Percentiles rank a stretch among this genome's conserved stretches.
phyloP scores from a whole-genome alignment of 2,888 invertebrate genomes.

The Tillus elongatus region DNA sequence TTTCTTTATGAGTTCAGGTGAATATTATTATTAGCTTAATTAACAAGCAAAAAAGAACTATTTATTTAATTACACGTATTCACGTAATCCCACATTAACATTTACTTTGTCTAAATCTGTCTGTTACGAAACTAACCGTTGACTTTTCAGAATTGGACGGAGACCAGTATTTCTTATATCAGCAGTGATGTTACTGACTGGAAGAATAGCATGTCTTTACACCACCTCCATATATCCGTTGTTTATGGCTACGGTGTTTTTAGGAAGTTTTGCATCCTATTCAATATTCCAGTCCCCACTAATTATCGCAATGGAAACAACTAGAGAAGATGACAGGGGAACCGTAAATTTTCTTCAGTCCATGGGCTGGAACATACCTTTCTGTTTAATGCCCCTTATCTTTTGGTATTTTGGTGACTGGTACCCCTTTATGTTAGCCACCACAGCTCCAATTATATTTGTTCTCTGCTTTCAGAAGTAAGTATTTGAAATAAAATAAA shows the following conservation, averaged over 20 bases:
- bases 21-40: too few relatives aligned
- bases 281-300: not conserved
- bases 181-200: not conserved
- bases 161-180: not conserved
- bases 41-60: too few relatives aligned
- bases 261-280: not conserved
- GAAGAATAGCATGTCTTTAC: not conserved
- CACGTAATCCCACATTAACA: too few relatives aligned
- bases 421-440: not conserved
- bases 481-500: too few relatives aligned
- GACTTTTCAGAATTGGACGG: not conserved
- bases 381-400: not conserved
- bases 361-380: not conserved
- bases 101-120: too few relatives aligned
- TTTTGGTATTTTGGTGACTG: not conserved
- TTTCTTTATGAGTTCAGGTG: too few relatives aligned
- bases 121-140: too few relatives aligned
- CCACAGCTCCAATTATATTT: too few relatives aligned
- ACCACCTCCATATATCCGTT: not conserved
- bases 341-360: not conserved
- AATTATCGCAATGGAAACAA: not conserved
- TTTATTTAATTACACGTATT: too few relatives aligned
- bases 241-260: conserved; percentile 1
- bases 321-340: not conserved
- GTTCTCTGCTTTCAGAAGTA: too few relatives aligned